phyloP scores from a whole-genome alignment of 1,140 invertebrate species.

The Drosophila orena region DNA sequence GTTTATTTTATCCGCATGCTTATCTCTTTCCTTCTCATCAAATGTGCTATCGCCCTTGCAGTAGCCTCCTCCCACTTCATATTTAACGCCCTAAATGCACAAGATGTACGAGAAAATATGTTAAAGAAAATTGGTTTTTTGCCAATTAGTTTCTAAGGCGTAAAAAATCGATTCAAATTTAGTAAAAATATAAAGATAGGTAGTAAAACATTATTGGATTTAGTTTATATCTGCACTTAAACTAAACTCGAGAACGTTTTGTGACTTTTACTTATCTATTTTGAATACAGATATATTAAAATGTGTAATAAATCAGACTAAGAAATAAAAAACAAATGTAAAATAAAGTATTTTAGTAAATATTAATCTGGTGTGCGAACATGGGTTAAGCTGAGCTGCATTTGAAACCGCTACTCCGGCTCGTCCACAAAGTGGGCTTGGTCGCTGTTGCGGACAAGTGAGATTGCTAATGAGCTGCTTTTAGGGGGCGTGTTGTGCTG shows the following conservation, averaged over 20 bases:
- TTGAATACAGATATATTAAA: not conserved
- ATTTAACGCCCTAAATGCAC: constrained; percentile 19
- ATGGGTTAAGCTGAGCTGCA: constrained; percentile 32
- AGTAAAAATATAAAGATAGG: no score
- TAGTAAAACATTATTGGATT: no score
- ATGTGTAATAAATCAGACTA: not conserved
- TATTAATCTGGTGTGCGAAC: no score
- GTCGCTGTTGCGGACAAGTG: constrained; percentile 22
- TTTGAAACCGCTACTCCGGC: constrained; percentile 35
- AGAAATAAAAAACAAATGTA: no score
- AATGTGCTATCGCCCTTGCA: not conserved
- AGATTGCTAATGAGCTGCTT: constrained; percentile 50
- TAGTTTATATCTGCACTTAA: no score
- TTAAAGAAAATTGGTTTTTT: no score
- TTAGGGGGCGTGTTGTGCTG: constrained; percentile 44
- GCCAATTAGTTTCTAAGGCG: not conserved
- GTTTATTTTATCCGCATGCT: constrained; percentile 44
- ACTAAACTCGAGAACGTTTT: no score
- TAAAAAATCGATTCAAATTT: no score
- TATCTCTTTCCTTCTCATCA: constrained; percentile 24
- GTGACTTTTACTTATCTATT: not conserved
- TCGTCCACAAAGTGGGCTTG: constrained; percentile 32
- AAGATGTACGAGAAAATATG: not conserved
- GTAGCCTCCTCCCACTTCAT: not conserved
- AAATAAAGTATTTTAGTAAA: no score